Percentiles rank a stretch among this genome's conserved stretches.
Evolutionary conservation across 2,797 vertebrate genomes (phyloP).

Genomic region (Phaenicophaeus curvirostris): DNA sequence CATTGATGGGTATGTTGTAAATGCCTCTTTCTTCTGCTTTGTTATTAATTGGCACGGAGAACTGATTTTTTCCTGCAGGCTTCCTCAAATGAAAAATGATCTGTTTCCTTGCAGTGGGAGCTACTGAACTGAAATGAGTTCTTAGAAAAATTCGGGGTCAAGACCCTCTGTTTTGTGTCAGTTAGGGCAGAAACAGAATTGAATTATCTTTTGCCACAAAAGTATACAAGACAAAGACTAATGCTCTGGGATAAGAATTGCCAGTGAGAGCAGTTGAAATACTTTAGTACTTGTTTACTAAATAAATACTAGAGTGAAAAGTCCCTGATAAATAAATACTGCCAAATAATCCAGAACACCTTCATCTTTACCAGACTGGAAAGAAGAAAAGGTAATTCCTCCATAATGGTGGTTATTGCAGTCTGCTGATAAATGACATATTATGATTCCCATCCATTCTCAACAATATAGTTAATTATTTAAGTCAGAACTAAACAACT

Average conservation of each 20-base stretch:
- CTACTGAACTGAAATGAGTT: background rate
- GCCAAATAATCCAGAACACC: background rate
- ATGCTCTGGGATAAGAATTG: background rate
- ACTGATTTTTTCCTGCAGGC: background rate
- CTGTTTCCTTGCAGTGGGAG: background rate
- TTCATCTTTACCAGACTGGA: background rate
- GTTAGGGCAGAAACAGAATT: background rate
- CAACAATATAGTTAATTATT: background rate
- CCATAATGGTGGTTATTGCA: background rate
- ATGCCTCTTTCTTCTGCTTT: background rate
- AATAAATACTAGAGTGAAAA: background rate
- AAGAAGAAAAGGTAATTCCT: background rate
- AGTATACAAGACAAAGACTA: background rate
- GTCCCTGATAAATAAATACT: background rate
- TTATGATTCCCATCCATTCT: background rate
- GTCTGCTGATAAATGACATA: background rate
- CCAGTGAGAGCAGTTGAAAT: background rate
- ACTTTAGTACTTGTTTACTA: background rate
- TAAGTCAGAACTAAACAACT: background rate
- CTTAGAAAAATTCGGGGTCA: background rate
- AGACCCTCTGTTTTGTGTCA: background rate
- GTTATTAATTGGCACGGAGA: background rate
- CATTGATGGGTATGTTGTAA: background rate
- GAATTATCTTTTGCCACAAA: background rate
- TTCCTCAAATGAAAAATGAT: background rate